phyloP scores from a whole-genome alignment of 2,888 invertebrate species.

The Thyatira batis region DNA sequence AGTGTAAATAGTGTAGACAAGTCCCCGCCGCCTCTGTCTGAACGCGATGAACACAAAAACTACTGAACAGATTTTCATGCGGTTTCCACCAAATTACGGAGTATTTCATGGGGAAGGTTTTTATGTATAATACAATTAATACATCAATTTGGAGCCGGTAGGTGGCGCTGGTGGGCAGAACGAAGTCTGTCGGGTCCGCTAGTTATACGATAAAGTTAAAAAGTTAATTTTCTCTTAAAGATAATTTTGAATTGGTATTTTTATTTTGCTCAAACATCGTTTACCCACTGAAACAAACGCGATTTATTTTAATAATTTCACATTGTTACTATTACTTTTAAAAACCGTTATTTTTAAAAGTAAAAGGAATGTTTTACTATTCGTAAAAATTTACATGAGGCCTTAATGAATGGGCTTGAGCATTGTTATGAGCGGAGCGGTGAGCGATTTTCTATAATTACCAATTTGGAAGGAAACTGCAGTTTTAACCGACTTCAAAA shows the following conservation, averaged over 20 bases:
- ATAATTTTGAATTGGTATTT: slow-evolving; percentile 23
- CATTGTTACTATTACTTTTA: slow-evolving; percentile 16
- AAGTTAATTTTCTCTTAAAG: slow-evolving; percentile 27
- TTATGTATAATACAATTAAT: too few species aligned
- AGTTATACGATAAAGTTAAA: slow-evolving; percentile 19
- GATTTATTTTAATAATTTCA: slow-evolving; percentile 42
- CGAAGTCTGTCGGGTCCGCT: too few species aligned
- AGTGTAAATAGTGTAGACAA: too few species aligned
- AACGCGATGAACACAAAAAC: too few species aligned
- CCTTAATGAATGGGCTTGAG: slow-evolving; percentile 14
- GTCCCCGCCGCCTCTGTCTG: too few species aligned
- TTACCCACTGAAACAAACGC: slow-evolving; percentile 36
- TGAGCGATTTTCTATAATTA: slow-evolving; percentile 14
- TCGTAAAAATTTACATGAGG: slow-evolving; percentile 33
- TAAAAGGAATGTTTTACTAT: slow-evolving; percentile 28
- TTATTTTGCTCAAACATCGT: slow-evolving; percentile 19
- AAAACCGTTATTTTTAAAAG: slow-evolving; percentile 35
- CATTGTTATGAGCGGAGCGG: slow-evolving; percentile 11
- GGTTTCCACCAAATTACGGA: too few species aligned
- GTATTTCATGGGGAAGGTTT: too few species aligned
- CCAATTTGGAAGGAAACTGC: background rate
- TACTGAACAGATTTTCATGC: too few species aligned
- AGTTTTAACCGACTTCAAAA: too few species aligned
- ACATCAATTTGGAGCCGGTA: too few species aligned
- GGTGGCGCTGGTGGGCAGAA: too few species aligned